These are phyloP conservation scores for Denticeps clupeoides DNA, from an alignment of 2,797 vertebrate species.

Conservation along the genomic window DNA sequence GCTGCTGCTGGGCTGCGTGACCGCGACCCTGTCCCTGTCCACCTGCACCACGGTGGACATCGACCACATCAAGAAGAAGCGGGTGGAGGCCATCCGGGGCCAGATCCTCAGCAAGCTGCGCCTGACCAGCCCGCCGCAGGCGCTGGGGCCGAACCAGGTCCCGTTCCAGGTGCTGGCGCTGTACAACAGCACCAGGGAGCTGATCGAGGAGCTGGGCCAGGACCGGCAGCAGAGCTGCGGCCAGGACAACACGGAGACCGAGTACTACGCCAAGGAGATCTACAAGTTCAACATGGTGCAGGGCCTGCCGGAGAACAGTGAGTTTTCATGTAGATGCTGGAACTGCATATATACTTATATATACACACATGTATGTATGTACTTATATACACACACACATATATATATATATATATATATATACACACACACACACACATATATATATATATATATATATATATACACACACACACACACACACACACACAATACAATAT, in stretches of 20 bases:
- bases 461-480: too few relatives aligned
- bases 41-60: conserved; percentile 85
- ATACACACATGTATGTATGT: too few relatives aligned
- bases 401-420: too few relatives aligned
- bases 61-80: conserved; percentile 78
- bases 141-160: conserved; percentile 65
- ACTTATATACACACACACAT: too few relatives aligned
- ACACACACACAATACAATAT: too few relatives aligned
- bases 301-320: conserved; percentile 75
- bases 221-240: conserved; percentile 66
- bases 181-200: conserved; percentile 85
- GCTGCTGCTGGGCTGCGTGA: conserved; percentile 76
- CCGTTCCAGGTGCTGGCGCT: conserved; percentile 77
- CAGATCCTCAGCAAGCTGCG: conserved; percentile 85
- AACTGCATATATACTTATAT: neutral
- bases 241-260: conserved; percentile 76
- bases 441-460: too few relatives aligned
- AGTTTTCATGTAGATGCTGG: conserved; percentile 46
- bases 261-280: conserved; percentile 89
- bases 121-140: conserved; percentile 74
- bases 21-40: conserved; percentile 74
- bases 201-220: conserved; percentile 74
- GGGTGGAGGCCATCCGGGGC: conserved; percentile 83
- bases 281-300: conserved; percentile 84
- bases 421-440: too few relatives aligned